Conservation (phyloP, 2,113 vertebrate genomes). For the Martes martes region DNA sequence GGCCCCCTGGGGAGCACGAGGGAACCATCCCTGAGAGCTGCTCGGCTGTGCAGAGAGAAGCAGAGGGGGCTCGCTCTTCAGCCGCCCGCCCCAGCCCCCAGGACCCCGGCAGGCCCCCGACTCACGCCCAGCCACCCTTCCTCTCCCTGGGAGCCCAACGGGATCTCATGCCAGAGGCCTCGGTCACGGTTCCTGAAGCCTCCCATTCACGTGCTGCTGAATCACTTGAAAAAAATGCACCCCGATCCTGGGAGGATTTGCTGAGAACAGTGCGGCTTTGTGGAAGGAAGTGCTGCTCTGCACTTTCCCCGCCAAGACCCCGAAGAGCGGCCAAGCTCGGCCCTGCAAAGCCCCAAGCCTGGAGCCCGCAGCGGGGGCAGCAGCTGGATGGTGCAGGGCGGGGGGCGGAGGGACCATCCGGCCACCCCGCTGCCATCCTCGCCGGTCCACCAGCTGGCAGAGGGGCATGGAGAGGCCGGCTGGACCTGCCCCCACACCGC, state of each 20-base stretch:
- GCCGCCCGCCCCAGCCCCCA: neutral
- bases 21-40: neutral
- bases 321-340: constrained; percentile 70
- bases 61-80: neutral
- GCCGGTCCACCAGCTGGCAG: neutral
- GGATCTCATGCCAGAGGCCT: constrained; percentile 24
- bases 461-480: neutral
- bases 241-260: constrained; percentile 79
- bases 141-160: neutral
- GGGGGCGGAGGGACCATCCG: neutral
- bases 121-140: neutral
- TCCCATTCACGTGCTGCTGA: constrained; percentile 87
- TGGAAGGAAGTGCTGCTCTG: constrained; percentile 79
- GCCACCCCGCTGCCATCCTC: fast-evolving
- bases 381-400: neutral
- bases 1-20: neutral
- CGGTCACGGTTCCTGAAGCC: constrained; percentile 67
- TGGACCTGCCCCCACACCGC: fast-evolving
- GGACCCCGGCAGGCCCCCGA: neutral
- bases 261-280: constrained; percentile 86
- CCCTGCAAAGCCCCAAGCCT: constrained; percentile 15
- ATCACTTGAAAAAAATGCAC: constrained; percentile 87
- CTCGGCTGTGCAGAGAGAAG: fast-evolving
- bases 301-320: constrained; percentile 81
- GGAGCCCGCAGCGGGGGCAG: neutral